These are phyloP conservation scores for Benthosema pterotum DNA, from an alignment of 2,797 vertebrate species.

Conservation along the genomic window DNA sequence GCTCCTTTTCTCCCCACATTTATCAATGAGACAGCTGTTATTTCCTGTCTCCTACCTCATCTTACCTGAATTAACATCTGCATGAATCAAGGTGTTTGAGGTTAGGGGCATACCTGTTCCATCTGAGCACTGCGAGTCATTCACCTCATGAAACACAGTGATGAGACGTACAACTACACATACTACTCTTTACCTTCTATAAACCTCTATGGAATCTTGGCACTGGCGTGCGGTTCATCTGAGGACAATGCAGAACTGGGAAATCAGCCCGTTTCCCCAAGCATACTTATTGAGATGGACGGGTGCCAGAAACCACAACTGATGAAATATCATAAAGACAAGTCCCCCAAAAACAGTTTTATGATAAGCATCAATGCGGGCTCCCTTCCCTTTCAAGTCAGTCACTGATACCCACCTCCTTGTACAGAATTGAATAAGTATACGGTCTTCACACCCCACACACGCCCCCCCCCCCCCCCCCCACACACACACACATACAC, in stretches of 20 bases:
- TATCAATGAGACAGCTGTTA: not conserved
- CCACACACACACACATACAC: too few relatives aligned
- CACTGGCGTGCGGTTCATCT: constrained; percentile 72
- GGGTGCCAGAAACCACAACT: constrained; percentile 71
- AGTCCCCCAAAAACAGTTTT: constrained; percentile 62
- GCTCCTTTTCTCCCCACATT: not conserved
- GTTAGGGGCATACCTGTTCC: constrained; percentile 57
- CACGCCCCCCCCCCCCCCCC: constrained; percentile 39
- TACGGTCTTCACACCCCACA: constrained; percentile 35
- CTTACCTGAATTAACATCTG: constrained; percentile 44
- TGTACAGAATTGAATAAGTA: constrained; percentile 46
- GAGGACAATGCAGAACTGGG: constrained; percentile 79
- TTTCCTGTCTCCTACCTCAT: not conserved
- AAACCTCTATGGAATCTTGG: constrained; percentile 77
- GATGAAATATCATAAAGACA: constrained; percentile 70
- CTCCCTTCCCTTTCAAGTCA: constrained; percentile 58
- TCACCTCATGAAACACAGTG: constrained; percentile 60
- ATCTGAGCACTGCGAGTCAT: constrained; percentile 54
- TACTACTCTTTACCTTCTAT: constrained; percentile 71
- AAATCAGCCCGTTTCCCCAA: constrained; percentile 67
- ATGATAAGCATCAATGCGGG: constrained; percentile 58
- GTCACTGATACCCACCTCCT: constrained; percentile 56
- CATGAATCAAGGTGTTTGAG: constrained; percentile 25
- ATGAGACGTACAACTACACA: constrained; percentile 69
- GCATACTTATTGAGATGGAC: constrained; percentile 75